A percentile compares a stretch with the other conserved stretches of the same genome.
phyloP scores from a whole-genome alignment of 1,140 invertebrate species.

The Sitophilus oryzae region DNA sequence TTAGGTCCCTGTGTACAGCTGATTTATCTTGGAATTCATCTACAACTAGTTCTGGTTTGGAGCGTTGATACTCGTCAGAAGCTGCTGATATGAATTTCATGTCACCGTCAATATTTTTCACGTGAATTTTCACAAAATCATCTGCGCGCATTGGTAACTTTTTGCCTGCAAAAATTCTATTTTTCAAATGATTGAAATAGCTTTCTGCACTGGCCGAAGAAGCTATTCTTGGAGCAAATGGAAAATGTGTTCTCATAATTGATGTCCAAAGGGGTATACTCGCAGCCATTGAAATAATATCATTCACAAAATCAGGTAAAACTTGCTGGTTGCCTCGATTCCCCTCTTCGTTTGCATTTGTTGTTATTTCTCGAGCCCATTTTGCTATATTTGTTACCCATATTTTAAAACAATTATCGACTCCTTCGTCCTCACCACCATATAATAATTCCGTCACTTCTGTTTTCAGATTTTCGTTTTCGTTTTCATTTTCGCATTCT shows the following conservation, averaged over 20 bases:
- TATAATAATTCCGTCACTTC: background rate
- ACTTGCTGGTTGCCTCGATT: slow-evolving; percentile 10
- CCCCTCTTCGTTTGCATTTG: slow-evolving; percentile 6
- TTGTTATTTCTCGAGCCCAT: slow-evolving; percentile 2
- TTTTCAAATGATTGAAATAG: slow-evolving; percentile 12
- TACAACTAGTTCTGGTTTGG: slow-evolving; percentile 3
- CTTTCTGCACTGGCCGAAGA: slow-evolving; percentile 7
- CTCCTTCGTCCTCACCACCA: slow-evolving; percentile 1
- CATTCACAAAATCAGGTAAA: slow-evolving; percentile 7
- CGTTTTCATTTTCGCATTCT: too few species aligned
- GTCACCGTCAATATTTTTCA: slow-evolving; percentile 9
- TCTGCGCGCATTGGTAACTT: slow-evolving; percentile 9
- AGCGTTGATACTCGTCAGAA: slow-evolving; percentile 6
- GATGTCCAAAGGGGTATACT: slow-evolving; percentile 9
- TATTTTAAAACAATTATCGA: slow-evolving; percentile 6
- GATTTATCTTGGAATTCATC: background rate
- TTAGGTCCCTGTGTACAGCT: background rate
- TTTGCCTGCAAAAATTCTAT: slow-evolving; percentile 2
- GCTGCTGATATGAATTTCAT: slow-evolving; percentile 8
- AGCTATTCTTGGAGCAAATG: slow-evolving; percentile 7
- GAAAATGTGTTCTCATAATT: slow-evolving; percentile 7
- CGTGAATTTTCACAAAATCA: slow-evolving; percentile 8
- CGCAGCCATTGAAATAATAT: slow-evolving; percentile 7
- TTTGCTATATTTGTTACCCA: slow-evolving; percentile 8
- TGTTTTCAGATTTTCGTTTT: background rate